phyloP scores from a whole-genome alignment of 2,797 vertebrate genomes.

The Propithecus deckenii region DNA sequence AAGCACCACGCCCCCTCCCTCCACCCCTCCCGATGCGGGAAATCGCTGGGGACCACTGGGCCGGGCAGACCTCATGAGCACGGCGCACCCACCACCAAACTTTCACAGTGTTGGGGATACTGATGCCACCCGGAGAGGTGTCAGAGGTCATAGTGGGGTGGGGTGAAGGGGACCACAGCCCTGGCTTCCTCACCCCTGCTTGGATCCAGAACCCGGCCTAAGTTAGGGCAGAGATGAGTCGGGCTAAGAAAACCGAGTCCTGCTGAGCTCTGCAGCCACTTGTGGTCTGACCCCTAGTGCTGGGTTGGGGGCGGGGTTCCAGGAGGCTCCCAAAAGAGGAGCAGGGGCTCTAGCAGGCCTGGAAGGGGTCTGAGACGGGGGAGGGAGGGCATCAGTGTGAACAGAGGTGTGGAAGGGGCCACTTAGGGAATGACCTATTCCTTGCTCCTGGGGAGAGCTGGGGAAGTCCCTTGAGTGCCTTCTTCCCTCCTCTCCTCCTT shows the following conservation, averaged over 20 bases:
- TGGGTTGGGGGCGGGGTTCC: background rate
- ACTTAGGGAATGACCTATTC: background rate
- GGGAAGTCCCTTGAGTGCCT: background rate
- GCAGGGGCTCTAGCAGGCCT: background rate
- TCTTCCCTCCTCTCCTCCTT: background rate
- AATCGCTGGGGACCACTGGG: background rate
- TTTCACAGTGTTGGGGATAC: background rate
- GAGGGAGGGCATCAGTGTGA: background rate
- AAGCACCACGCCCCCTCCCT: constrained; percentile 46
- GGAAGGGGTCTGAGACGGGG: background rate
- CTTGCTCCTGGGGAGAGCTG: background rate
- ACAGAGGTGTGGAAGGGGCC: background rate
- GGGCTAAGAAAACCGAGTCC: background rate
- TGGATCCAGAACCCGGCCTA: background rate
- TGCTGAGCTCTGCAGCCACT: background rate
- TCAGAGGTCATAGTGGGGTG: background rate
- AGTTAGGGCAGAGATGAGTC: background rate
- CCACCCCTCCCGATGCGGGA: background rate
- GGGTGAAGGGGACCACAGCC: background rate
- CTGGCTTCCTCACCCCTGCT: background rate
- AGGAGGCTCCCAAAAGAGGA: background rate
- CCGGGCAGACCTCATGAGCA: background rate
- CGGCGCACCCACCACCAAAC: background rate
- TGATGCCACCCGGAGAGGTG: background rate
- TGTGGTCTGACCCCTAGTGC: background rate